Base-by-base conservation (phyloP, 2,797 vertebrate species). In the Pseudopleuronectes americanus region DNA sequence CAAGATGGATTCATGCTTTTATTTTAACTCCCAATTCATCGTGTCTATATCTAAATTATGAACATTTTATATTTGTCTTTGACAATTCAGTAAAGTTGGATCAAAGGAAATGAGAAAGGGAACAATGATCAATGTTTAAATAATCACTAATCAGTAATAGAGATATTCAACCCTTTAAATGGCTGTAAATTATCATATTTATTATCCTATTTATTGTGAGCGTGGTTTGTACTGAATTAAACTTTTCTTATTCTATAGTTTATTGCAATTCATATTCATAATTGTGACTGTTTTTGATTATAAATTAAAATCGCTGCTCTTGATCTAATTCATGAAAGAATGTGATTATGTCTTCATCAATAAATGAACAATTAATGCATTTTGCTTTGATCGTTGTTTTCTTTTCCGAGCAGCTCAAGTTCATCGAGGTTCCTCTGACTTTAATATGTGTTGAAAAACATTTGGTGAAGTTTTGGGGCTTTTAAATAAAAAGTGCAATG, bases 151-250 rank as follows among this genome's bases (percentile, higher is more conserved):
- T 74, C 62, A 24, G 1, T 14, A 58, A 6, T 23, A 12, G 22
- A 24, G 17, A 58, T 47, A 57, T 63, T 65, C 16, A 47, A 53
- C 24, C 19, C 45, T 52, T 76, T 16, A 10, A 60, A 57, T 1
- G 47, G 14, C 1, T 79, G 41, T 74, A 66, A 72, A 24, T n/a
- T 49, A 53, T 69, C 22, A 0, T 80, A 85, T 77, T 85, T 78
- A 77, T 82, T 72, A 17, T 57, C 10, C 2, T 85, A 80, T 80
- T 80, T 83, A 76, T 80, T 85, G 41, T 41, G 13, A 41, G 13
- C 13, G 3, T 41, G 38, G 41, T 43, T 16, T 43, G 4, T 21
- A 9, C n/a, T 52, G 21, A 22, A 13, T 22, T 10, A 52, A 52
- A 24, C 49, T 38, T 3, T 38, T 13, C 2, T 12, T 23, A 12